Percentiles rank a stretch among this genome's conserved stretches.
Evolutionary conservation across 92 coral and sea anemone genomes (phyloP).

Genomic region (Parazoanthus atlanticus): DNA sequence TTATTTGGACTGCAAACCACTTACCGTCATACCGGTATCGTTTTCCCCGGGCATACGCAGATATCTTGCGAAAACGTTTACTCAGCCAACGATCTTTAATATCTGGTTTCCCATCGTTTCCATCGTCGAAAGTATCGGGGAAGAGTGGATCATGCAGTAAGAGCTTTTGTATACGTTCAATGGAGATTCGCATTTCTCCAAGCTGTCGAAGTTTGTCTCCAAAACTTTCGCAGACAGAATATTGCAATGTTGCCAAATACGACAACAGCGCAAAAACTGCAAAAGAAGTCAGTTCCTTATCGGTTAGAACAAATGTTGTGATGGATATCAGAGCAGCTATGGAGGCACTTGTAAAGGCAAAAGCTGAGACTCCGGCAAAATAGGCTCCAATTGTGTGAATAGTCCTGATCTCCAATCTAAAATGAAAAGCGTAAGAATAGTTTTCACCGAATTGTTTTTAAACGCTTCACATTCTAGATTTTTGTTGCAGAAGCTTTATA

Average conservation of each 20-base stretch:
- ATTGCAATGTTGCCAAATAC: neutral
- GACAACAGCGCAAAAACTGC: neutral
- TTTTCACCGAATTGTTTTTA: no score
- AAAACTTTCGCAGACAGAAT: neutral
- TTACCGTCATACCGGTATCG: neutral
- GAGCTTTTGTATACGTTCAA: neutral
- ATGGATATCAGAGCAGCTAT: neutral
- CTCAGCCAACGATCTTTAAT: neutral
- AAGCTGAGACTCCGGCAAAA: neutral
- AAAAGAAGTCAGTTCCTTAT: neutral
- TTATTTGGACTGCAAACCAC: neutral
- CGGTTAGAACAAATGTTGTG: neutral
- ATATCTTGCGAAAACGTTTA: neutral
- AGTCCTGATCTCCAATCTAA: neutral
- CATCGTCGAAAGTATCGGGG: neutral
- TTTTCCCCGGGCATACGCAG: neutral
- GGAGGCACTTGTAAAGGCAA: neutral
- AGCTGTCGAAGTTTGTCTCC: neutral
- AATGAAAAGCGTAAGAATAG: neutral
- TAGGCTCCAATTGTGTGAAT: neutral
- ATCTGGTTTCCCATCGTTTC: neutral
- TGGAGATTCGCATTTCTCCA: conserved; percentile 5
- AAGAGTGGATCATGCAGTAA: neutral
- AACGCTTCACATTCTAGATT: no score
- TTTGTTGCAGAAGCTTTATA: no score